These are phyloP conservation scores for Erpetoichthys calabaricus DNA, from an alignment of 2,797 vertebrate species.

Conservation along the genomic window DNA sequence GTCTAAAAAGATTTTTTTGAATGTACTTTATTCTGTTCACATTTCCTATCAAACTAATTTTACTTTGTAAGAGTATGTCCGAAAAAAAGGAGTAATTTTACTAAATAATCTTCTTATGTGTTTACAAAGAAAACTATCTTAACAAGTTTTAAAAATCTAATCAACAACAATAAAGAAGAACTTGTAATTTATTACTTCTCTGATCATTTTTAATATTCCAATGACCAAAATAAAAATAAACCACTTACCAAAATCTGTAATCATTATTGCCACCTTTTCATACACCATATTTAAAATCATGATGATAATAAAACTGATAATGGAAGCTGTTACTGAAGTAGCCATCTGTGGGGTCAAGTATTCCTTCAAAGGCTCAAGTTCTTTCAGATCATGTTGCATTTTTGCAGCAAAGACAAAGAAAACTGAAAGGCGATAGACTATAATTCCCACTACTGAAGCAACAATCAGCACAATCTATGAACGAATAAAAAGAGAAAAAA, in stretches of 20 bases:
- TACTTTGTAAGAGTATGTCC: too few species aligned
- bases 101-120: too few species aligned
- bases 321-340: constrained; percentile 74
- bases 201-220: too few species aligned
- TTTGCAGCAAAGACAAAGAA: constrained; percentile 70
- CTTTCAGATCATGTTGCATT: constrained; percentile 44
- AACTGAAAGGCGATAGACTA: constrained; percentile 76
- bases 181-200: too few species aligned
- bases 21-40: too few species aligned
- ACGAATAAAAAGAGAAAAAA: constrained; percentile 5
- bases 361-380: constrained; percentile 62
- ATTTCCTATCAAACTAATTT: too few species aligned
- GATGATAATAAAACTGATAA: constrained; percentile 82
- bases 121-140: too few species aligned
- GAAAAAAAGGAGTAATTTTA: too few species aligned
- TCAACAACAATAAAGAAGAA: too few species aligned
- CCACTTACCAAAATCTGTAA: constrained; percentile 73
- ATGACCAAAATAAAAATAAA: too few species aligned
- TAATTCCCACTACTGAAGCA: constrained; percentile 79
- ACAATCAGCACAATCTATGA: constrained; percentile 74
- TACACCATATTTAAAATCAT: constrained; percentile 81
- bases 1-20: too few species aligned
- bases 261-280: constrained; percentile 80
- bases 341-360: constrained; percentile 85
- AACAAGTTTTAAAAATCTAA: too few species aligned